phyloP scores from a whole-genome alignment of 92 coral and sea anemone species.

The Actinernus sp. region DNA sequence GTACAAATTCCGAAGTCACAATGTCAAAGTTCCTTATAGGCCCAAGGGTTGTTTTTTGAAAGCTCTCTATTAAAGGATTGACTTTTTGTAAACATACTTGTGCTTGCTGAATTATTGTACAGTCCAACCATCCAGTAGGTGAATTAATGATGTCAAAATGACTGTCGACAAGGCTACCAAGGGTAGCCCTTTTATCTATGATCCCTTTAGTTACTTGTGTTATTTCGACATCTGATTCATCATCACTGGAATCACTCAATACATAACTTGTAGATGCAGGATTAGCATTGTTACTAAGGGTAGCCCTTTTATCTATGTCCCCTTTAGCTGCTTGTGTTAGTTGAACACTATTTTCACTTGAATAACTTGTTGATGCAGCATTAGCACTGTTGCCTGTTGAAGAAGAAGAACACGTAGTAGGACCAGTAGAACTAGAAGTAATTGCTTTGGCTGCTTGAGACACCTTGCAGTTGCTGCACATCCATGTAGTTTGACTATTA shows the following conservation, averaged over 20 bases:
- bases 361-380: conserved; percentile 4
- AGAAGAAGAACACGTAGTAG: conserved; percentile 68
- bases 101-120: conserved; percentile 41
- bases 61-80: conserved; percentile 42
- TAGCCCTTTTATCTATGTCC: conserved; percentile 8
- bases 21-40: conserved; percentile 48
- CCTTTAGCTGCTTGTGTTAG: conserved; percentile 2
- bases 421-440: conserved; percentile 24
- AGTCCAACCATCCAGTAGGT: conserved; percentile 43
- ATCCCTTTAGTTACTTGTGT: conserved; percentile 22
- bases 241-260: conserved; percentile 6
- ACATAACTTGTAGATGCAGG: conserved; percentile 3
- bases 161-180: conserved; percentile 23
- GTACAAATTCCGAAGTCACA: conserved; percentile 48
- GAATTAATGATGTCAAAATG: conserved; percentile 36
- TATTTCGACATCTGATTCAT: conserved; percentile 12
- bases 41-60: conserved; percentile 56
- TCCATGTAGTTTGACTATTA: too few relatives aligned
- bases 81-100: conserved; percentile 30
- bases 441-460: conserved; percentile 27
- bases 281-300: conserved; percentile 11
- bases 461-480: conserved; percentile 53
- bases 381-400: background rate
- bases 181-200: conserved; percentile 23
- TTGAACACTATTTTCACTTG: conserved; percentile 30